Conservation (phyloP, 1,140 invertebrate species). For the Eumeta japonica region DNA sequence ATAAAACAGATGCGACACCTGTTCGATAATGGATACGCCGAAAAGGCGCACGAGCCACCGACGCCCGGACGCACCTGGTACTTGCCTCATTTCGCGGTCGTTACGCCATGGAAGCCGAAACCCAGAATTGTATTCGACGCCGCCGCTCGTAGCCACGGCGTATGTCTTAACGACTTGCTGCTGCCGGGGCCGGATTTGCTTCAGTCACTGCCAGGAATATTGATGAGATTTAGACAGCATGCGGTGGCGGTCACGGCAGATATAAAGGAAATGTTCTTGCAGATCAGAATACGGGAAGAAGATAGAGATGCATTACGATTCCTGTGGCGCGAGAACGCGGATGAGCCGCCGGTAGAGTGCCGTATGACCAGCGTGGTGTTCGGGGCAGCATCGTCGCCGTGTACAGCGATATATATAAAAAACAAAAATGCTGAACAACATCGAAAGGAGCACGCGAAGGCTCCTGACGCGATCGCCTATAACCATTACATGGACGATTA, state of each 20-base stretch:
- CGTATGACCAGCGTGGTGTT: slow-evolving; percentile 6
- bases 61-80: too few species aligned
- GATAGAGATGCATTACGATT: slow-evolving; percentile 21
- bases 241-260: slow-evolving; percentile 13
- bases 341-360: background rate
- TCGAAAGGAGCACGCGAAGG: background rate
- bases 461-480: too few species aligned
- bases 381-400: too few species aligned
- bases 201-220: slow-evolving; percentile 14
- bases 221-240: slow-evolving; percentile 23
- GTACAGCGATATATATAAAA: slow-evolving; percentile 8
- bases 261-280: slow-evolving; percentile 24
- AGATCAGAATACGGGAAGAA: slow-evolving; percentile 13
- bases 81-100: too few species aligned
- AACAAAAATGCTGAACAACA: background rate
- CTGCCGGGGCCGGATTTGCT: slow-evolving; percentile 21
- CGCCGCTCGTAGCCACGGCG: slow-evolving; percentile 9
- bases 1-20: too few species aligned
- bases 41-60: too few species aligned
- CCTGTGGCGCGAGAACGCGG: slow-evolving; percentile 12
- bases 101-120: too few species aligned
- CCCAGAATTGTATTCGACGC: slow-evolving; percentile 22
- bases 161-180: slow-evolving; percentile 16
- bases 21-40: too few species aligned
- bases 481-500: too few species aligned